A percentile compares a stretch with the other conserved stretches of the same genome.
Evolutionary conservation across 2,113 vertebrate species (phyloP).

Genomic region (Hystrix brachyura): DNA sequence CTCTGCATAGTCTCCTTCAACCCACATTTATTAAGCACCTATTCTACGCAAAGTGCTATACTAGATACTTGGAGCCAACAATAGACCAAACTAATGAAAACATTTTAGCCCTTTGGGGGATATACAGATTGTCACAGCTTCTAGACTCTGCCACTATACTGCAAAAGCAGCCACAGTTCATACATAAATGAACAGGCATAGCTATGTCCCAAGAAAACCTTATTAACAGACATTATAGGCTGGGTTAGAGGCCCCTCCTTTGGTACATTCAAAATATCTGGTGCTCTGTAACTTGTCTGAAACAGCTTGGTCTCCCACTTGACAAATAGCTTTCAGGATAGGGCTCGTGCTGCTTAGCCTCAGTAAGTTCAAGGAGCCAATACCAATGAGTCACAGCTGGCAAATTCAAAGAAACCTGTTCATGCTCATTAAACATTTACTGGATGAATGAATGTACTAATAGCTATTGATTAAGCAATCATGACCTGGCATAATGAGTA

Average conservation of each 20-base stretch:
- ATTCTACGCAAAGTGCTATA: neutral
- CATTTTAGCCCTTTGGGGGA: neutral
- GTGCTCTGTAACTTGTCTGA: neutral
- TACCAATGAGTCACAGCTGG: neutral
- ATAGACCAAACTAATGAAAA: conserved; percentile 52
- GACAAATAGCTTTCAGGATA: neutral
- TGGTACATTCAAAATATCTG: neutral
- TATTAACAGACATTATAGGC: neutral
- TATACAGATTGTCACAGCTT: neutral
- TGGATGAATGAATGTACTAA: neutral
- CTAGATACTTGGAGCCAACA: neutral
- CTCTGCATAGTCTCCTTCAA: neutral
- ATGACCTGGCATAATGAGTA: neutral
- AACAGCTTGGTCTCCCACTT: neutral
- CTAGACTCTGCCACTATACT: neutral
- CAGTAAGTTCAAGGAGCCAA: neutral
- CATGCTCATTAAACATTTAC: neutral
- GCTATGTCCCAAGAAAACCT: neutral
- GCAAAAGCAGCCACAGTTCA: neutral
- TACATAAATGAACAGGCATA: neutral
- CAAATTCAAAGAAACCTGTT: neutral
- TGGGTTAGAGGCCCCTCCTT: neutral
- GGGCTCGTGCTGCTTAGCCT: neutral
- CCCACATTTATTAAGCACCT: neutral
- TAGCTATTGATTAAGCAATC: neutral